phyloP scores from a whole-genome alignment of 2,888 invertebrate genomes.

The Limulus polyphemus region DNA sequence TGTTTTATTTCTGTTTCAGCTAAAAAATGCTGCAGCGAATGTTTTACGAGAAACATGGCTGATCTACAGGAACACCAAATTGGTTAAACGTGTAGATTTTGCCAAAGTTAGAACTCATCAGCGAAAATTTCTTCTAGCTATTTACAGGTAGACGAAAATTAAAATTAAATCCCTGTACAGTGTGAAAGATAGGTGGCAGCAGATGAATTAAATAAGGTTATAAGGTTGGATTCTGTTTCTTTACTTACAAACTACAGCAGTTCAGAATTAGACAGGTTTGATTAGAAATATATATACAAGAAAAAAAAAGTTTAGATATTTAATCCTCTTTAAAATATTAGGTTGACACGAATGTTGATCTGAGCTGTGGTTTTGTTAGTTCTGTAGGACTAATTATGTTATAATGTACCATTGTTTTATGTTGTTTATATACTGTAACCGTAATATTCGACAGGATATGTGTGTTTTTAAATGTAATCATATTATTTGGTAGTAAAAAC shows the following conservation, averaged over 20 bases:
- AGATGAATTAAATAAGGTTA: not conserved
- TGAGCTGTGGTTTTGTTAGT: too few species aligned
- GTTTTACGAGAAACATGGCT: slow-evolving; percentile 99
- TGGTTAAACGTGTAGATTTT: slow-evolving; percentile 91
- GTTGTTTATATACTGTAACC: too few species aligned
- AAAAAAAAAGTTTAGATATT: too few species aligned
- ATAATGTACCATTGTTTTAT: too few species aligned
- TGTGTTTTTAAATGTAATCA: too few species aligned
- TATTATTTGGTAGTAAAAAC: too few species aligned
- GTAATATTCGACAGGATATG: too few species aligned
- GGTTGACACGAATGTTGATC: too few species aligned
- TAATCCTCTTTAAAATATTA: too few species aligned
- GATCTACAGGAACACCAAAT: slow-evolving; percentile 97
- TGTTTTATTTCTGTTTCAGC: slow-evolving; percentile 44
- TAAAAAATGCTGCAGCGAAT: slow-evolving; percentile 99
- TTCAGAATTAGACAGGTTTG: slow-evolving; percentile 19
- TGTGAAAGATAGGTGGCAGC: not conserved
- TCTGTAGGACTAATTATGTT: too few species aligned
- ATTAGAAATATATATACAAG: too few species aligned
- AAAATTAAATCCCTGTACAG: not conserved
- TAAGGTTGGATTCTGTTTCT: not conserved
- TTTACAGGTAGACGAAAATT: slow-evolving; percentile 66
- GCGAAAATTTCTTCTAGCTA: slow-evolving; percentile 96
- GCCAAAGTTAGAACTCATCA: slow-evolving; percentile 94
- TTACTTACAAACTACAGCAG: not conserved